phyloP scores from a whole-genome alignment of 2,888 invertebrate species.

The Pogonocherus hispidulus region DNA sequence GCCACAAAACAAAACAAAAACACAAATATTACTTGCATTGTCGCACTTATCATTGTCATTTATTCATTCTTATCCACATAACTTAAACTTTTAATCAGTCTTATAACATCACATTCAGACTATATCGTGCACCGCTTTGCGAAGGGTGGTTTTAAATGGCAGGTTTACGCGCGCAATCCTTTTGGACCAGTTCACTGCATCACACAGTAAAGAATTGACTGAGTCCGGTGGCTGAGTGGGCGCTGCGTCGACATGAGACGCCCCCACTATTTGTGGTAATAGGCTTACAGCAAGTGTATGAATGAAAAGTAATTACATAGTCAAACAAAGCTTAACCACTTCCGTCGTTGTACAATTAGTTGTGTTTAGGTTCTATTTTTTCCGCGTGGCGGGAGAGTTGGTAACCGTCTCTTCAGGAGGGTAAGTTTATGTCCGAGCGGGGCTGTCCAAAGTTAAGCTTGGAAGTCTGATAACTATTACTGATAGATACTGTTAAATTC shows the following conservation, averaged over 20 bases:
- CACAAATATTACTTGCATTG: conserved; percentile 22
- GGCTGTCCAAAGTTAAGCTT: no score
- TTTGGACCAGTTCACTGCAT: conserved; percentile 10
- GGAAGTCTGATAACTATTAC: no score
- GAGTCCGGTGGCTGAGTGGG: conserved; percentile 30
- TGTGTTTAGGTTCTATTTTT: conserved; percentile 14
- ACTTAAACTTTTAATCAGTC: neutral
- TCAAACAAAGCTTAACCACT: conserved; percentile 34
- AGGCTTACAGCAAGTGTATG: conserved; percentile 25
- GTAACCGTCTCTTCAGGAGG: conserved; percentile 4
- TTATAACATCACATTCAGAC: conserved; percentile 5
- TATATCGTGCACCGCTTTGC: neutral
- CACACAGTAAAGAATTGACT: conserved; percentile 27
- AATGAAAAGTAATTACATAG: conserved; percentile 32
- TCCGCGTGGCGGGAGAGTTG: conserved; percentile 11
- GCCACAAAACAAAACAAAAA: conserved; percentile 24
- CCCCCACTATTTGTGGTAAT: conserved; percentile 21
- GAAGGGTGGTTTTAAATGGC: neutral
- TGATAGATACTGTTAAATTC: no score
- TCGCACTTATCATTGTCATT: neutral
- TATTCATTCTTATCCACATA: neutral
- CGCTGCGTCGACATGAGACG: conserved; percentile 20
- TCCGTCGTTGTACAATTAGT: conserved; percentile 27
- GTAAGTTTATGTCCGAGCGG: no score
- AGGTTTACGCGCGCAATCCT: conserved; percentile 16